Percentiles rank a stretch among this genome's conserved stretches.
These are phyloP conservation scores for Drosophila austrosaltans DNA, from an alignment of 2,888 invertebrate genomes.

Conservation along the genomic window DNA sequence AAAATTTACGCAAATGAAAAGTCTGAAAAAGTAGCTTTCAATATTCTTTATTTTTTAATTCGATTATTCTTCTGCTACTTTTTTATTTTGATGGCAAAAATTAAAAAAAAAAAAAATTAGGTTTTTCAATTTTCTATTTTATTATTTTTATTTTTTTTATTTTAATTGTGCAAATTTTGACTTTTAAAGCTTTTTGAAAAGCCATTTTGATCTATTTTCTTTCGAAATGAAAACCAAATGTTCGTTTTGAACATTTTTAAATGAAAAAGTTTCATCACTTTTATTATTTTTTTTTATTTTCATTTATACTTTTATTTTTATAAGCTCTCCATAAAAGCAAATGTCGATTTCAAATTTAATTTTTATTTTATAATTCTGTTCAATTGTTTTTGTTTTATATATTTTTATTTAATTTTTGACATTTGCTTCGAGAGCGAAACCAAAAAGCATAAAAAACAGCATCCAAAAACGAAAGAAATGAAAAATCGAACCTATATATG, in stretches of 20 bases:
- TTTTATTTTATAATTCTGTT: neutral
- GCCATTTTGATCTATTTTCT: conserved; percentile 63
- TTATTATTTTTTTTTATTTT: neutral
- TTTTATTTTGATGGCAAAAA: neutral
- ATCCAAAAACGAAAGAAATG: neutral
- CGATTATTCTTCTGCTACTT: neutral
- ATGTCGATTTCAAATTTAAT: neutral
- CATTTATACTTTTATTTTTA: neutral
- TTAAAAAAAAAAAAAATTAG: neutral
- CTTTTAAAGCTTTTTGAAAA: conserved; percentile 77
- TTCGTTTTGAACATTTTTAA: conserved; percentile 35
- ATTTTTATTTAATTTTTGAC: conserved; percentile 9
- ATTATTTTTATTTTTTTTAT: conserved; percentile 29
- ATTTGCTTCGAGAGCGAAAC: conserved; percentile 17
- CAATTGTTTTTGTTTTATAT: neutral
- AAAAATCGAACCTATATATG: neutral
- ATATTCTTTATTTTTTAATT: neutral
- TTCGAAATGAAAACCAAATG: conserved; percentile 31
- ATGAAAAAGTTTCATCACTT: neutral
- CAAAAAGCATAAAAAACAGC: neutral
- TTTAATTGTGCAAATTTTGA: conserved; percentile 40
- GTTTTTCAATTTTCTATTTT: conserved; percentile 31
- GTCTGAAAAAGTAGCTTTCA: neutral
- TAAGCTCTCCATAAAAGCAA: neutral
- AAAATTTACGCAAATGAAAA: neutral